These are phyloP conservation scores for Limnephilus auricula DNA, from an alignment of 2,888 invertebrate species.

Conservation along the genomic window DNA sequence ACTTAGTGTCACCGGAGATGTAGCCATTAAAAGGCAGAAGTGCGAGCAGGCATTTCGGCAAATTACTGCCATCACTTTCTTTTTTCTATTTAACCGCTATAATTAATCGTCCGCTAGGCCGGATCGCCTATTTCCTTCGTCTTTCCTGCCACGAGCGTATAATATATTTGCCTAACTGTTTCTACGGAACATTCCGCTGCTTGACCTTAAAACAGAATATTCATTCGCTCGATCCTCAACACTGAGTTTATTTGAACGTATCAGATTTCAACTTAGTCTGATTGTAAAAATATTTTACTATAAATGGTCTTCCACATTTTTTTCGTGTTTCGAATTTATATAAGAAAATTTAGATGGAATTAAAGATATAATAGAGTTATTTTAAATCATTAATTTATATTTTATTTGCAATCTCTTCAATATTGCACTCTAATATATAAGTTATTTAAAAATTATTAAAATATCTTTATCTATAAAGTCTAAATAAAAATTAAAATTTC, in stretches of 20 bases:
- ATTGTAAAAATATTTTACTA: not conserved
- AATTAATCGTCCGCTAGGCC: conserved; percentile 2
- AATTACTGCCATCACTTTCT: conserved; percentile 18
- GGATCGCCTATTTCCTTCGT: not conserved
- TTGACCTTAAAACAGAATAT: conserved; percentile 30
- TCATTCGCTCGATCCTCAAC: not conserved
- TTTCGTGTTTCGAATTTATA: not conserved
- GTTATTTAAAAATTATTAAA: too few species aligned
- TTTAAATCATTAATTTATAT: too few species aligned
- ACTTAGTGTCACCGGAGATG: not conserved
- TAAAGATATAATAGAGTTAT: too few species aligned
- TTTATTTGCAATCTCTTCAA: too few species aligned
- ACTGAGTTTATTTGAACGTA: not conserved
- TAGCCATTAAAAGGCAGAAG: not conserved
- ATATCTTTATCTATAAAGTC: too few species aligned
- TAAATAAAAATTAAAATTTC: too few species aligned
- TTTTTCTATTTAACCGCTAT: not conserved
- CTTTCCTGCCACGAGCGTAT: not conserved
- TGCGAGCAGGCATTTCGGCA: not conserved
- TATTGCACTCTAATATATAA: too few species aligned
- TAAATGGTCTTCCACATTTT: too few species aligned
- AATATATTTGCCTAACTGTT: conserved; percentile 9
- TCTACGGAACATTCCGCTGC: not conserved
- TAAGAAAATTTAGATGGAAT: not conserved
- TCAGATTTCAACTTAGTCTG: not conserved